Evolutionary conservation across 2,888 invertebrate species (phyloP).

Genomic region (Nemoura dubitans): DNA sequence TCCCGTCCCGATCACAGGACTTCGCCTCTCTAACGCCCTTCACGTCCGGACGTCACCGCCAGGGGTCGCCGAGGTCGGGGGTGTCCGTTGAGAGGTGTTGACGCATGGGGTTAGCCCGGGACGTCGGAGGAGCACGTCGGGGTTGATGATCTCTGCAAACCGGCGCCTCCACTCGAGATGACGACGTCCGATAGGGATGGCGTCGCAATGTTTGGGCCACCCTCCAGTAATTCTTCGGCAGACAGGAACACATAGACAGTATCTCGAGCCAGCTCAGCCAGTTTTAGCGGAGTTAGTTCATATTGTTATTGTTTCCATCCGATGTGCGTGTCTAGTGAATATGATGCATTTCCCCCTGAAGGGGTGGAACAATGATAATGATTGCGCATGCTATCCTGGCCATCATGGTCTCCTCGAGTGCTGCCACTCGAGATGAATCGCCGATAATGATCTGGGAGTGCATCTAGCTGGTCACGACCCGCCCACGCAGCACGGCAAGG

Average conservation of each 20-base stretch:
- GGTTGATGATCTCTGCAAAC: slow-evolving; percentile 1
- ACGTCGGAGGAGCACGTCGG: background rate
- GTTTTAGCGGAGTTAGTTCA: background rate
- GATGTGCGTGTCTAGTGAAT: background rate
- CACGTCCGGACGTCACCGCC: background rate
- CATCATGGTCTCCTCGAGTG: background rate
- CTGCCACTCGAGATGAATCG: background rate
- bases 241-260: background rate
- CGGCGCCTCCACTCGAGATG: background rate
- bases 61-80: background rate
- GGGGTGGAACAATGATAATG: background rate
- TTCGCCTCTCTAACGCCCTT: background rate
- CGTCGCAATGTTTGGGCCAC: background rate
- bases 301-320: background rate
- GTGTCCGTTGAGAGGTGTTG: background rate
- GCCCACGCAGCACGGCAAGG: background rate
- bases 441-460: background rate
- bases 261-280: no score
- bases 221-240: background rate
- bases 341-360: background rate
- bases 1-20: background rate
- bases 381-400: background rate
- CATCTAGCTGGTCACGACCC: background rate
- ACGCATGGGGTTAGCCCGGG: background rate
- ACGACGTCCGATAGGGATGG: background rate